These are phyloP conservation scores for Platycheirus albimanus DNA, from an alignment of 2,888 invertebrate genomes.

Conservation along the genomic window DNA sequence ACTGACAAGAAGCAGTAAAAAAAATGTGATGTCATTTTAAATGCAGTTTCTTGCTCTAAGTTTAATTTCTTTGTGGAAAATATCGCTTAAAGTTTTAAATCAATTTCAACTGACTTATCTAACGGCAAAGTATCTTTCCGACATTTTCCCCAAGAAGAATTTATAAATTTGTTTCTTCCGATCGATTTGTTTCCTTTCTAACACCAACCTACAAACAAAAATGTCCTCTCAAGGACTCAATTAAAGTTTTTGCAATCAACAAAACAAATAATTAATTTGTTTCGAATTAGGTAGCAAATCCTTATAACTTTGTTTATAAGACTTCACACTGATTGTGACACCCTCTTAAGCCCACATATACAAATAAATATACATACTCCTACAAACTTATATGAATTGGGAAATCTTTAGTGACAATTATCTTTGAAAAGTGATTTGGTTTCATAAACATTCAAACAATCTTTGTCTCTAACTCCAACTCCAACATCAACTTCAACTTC, in stretches of 20 bases:
- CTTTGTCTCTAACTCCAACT: slow-evolving; percentile 5
- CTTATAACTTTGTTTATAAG: slow-evolving; percentile 8
- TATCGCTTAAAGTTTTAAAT: no score
- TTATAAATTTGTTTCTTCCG: no score
- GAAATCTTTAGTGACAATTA: not conserved
- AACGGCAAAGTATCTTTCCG: no score
- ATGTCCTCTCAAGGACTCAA: not conserved
- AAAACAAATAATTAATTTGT: not conserved
- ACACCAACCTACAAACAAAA: not conserved
- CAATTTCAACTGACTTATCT: no score
- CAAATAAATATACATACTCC: no score
- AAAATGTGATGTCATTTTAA: no score
- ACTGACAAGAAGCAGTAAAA: no score
- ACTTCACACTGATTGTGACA: slow-evolving; percentile 22
- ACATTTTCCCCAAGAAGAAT: no score
- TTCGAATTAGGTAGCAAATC: slow-evolving; percentile 2
- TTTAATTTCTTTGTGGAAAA: no score
- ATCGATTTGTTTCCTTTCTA: not conserved
- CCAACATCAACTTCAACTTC: not conserved
- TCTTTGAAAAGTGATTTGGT: slow-evolving; percentile 18
- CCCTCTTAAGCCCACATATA: not conserved
- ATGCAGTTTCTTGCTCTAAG: no score
- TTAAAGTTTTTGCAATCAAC: not conserved
- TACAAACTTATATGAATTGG: no score
- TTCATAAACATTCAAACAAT: slow-evolving; percentile 24